Evolutionary conservation across 1,140 invertebrate species (phyloP), one percentile per base, ranked within the genome.

Genomic region (Bombus picipes): DNA sequence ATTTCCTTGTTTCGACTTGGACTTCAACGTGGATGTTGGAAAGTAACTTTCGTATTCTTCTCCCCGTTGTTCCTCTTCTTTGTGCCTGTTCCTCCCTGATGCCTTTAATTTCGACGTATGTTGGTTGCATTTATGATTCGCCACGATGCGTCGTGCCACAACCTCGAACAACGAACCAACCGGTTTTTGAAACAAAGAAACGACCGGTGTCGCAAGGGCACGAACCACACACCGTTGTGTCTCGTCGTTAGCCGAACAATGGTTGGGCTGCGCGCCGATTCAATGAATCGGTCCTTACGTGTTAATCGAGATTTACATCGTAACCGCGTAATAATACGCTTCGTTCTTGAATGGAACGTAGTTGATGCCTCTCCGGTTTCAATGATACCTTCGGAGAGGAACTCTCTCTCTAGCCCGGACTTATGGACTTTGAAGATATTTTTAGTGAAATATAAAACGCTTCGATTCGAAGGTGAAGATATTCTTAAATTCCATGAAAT

Each of bases 221-320:
- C 82, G 32, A 73, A 39, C 15, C 66, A 34, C 47, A 3, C 34
- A 28, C 74, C 32, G 32, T 8, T 12, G 47, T 22, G 68, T 76
- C 59, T 53, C 39, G 59, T 83, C 76, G 75, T 79, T 80, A 47
- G 32, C 3, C 6, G 76, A 85, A 85, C 77, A 85, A 85, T 80
- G 77, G 53, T 32, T 41, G 83, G 8, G n/a, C 32, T 6, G 41
- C 68, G 68, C 39, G 25, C 59, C 53, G 66, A 85, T 80, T 85
- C 83, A 79, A 85, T 80, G 68, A 75, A 70, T 84, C 82, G 82
- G n/a, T 25, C 13, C 75, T 85, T 72, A 85, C 83, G 83, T 85
- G 83, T 85, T 85, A 85, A 85, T 85, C 83, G 68, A 79, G 83
- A 85, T 85, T 85, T 80, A 80, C 83, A 85, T 85, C 77, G 83